Percentiles rank a stretch among this genome's conserved stretches.
phyloP scores from a whole-genome alignment of 2,888 invertebrate species.

The Drosophila fungiperda region DNA sequence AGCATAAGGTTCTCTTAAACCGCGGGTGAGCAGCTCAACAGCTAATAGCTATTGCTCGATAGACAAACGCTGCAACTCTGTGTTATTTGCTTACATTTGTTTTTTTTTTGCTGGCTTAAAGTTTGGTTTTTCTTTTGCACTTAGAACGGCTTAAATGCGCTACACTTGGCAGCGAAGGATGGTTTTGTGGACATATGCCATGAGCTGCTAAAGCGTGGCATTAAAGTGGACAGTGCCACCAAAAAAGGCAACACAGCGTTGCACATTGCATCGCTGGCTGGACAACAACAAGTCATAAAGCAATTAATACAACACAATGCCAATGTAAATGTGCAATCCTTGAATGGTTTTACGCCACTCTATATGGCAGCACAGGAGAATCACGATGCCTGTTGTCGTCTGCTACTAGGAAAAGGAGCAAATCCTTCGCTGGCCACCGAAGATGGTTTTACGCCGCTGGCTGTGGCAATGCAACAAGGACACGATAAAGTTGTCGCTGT shows the following conservation, averaged over 20 bases:
- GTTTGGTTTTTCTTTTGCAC: background rate
- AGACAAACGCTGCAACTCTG: background rate
- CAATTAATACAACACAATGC: slow-evolving; percentile 96
- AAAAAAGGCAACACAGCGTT: slow-evolving; percentile 98
- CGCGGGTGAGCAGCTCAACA: background rate
- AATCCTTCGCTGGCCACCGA: slow-evolving; percentile 98
- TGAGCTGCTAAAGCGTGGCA: slow-evolving; percentile 95
- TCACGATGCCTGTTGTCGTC: slow-evolving; percentile 96
- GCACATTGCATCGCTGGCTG: slow-evolving; percentile 99
- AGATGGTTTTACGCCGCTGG: slow-evolving; percentile 99
- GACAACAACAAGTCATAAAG: slow-evolving; percentile 96
- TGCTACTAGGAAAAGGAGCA: slow-evolving; percentile 95
- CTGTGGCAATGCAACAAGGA: slow-evolving; percentile 99
- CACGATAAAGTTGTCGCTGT: slow-evolving; percentile 99
- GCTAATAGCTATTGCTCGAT: background rate
- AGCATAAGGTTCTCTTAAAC: background rate
- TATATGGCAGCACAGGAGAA: slow-evolving; percentile 99
- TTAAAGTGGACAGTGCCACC: slow-evolving; percentile 97
- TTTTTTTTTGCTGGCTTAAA: background rate
- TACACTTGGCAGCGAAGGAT: slow-evolving; percentile 98
- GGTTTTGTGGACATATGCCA: slow-evolving; percentile 97
- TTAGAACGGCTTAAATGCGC: slow-evolving; percentile 98
- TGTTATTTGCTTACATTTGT: background rate
- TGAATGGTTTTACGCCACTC: slow-evolving; percentile 98
- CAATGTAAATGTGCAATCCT: slow-evolving; percentile 97